Conservation (phyloP, 2,888 invertebrate species). For the Siphlonurus alternatus region DNA sequence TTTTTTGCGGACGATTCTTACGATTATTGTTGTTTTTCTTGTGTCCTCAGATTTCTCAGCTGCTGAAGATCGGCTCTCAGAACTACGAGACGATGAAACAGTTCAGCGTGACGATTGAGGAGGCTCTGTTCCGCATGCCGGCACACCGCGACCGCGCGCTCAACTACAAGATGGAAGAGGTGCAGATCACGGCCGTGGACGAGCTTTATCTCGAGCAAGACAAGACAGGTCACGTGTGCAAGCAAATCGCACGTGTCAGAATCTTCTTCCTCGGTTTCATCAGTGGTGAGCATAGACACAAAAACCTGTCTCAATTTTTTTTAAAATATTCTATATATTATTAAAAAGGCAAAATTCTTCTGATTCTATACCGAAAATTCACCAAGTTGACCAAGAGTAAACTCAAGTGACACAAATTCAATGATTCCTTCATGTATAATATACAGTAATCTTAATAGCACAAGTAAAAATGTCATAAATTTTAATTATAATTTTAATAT, state of each 20-base stretch:
- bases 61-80: slow-evolving; percentile 89
- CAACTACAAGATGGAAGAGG: slow-evolving; percentile 90
- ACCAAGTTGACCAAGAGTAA: too few relatives aligned
- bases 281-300: slow-evolving; percentile 40
- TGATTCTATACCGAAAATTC: too few relatives aligned
- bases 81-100: slow-evolving; percentile 78
- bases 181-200: slow-evolving; percentile 85
- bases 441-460: too few relatives aligned
- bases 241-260: slow-evolving; percentile 87
- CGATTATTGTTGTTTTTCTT: neutral
- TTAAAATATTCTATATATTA: too few relatives aligned
- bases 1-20: too few relatives aligned
- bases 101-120: slow-evolving; percentile 83
- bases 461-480: too few relatives aligned
- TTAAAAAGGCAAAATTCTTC: too few relatives aligned
- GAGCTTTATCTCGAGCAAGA: slow-evolving; percentile 82
- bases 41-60: slow-evolving; percentile 56
- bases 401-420: too few relatives aligned
- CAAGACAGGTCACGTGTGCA: slow-evolving; percentile 61
- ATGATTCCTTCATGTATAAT: too few relatives aligned
- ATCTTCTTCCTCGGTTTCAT: slow-evolving; percentile 93
- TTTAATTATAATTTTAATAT: too few relatives aligned
- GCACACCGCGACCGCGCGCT: slow-evolving; percentile 79
- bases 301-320: too few relatives aligned
- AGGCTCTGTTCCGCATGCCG: slow-evolving; percentile 69